Conservation (phyloP, 2,888 invertebrate species). For the Heteropelma amictum region DNA sequence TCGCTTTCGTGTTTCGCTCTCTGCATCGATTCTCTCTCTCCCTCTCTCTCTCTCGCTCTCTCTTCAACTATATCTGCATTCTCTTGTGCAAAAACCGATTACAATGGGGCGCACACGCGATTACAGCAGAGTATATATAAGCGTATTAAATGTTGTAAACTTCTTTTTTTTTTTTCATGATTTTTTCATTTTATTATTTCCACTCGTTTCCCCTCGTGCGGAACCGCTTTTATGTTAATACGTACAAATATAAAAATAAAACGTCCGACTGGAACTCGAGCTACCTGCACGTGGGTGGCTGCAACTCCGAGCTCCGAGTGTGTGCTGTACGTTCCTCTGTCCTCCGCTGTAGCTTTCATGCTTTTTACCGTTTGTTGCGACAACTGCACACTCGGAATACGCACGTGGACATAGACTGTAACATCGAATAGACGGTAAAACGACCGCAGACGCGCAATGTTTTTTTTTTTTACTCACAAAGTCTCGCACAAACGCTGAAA, state of each 20-base stretch:
- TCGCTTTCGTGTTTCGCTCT: conserved; percentile 27
- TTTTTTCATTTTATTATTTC: conserved; percentile 36
- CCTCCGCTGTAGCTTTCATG: conserved; percentile 2
- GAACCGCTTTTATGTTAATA: conserved; percentile 55
- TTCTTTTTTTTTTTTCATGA: conserved; percentile 2
- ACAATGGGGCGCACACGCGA: conserved; percentile 49
- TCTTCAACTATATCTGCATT: neutral
- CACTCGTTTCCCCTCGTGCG: conserved; percentile 27
- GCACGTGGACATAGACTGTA: no score
- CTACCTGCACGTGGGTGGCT: conserved; percentile 18
- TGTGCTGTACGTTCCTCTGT: conserved; percentile 24
- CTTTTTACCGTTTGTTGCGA: no score
- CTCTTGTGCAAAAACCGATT: conserved; percentile 45
- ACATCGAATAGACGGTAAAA: no score
- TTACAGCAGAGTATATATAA: conserved; percentile 27
- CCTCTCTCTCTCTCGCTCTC: conserved; percentile 36
- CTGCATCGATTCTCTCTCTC: conserved; percentile 38
- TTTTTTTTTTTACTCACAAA: no score
- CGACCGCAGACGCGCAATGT: no score
- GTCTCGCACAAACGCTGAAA: no score
- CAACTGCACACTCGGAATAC: no score
- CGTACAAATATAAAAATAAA: conserved; percentile 64
- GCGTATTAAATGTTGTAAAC: conserved; percentile 17
- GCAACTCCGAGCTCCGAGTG: conserved; percentile 11
- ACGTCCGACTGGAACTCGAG: conserved; percentile 47